Evolutionary conservation across 2,888 invertebrate species (phyloP).

Genomic region (Himalopsyche anomala): DNA sequence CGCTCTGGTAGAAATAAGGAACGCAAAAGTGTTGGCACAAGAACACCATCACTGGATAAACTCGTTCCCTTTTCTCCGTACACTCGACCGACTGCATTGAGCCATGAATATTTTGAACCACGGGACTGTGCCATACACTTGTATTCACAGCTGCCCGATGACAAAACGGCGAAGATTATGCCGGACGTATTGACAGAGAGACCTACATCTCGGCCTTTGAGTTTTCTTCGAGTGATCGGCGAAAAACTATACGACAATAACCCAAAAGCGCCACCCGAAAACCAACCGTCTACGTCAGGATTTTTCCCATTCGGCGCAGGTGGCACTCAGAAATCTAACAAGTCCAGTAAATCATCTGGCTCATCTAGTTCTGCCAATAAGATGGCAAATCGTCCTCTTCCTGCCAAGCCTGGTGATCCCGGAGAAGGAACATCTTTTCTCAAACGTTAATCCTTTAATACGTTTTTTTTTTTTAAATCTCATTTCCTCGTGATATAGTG

Average conservation of each 20-base stretch:
- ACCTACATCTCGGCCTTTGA: constrained; percentile 75
- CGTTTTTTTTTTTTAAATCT: background rate
- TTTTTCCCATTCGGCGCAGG: constrained; percentile 71
- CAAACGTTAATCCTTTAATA: background rate
- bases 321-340: constrained; percentile 66
- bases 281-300: constrained; percentile 62
- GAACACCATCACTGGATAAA: constrained; percentile 78
- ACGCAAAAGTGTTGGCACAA: constrained; percentile 78
- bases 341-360: constrained; percentile 66
- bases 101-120: constrained; percentile 76
- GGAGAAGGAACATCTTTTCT: constrained; percentile 74
- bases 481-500: background rate
- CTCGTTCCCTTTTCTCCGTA: constrained; percentile 75
- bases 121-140: constrained; percentile 77
- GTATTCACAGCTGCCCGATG: constrained; percentile 80
- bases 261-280: constrained; percentile 45
- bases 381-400: constrained; percentile 83
- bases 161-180: constrained; percentile 67
- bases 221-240: constrained; percentile 79
- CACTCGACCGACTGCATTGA: constrained; percentile 72
- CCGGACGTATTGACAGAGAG: constrained; percentile 75
- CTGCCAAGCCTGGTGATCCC: constrained; percentile 78
- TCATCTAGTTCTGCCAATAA: constrained; percentile 74
- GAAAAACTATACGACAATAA: constrained; percentile 71
- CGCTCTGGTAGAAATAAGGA: constrained; percentile 72